Base-by-base conservation (phyloP, 1,140 invertebrate genomes). In the Pseudomyrmex gracilis region DNA sequence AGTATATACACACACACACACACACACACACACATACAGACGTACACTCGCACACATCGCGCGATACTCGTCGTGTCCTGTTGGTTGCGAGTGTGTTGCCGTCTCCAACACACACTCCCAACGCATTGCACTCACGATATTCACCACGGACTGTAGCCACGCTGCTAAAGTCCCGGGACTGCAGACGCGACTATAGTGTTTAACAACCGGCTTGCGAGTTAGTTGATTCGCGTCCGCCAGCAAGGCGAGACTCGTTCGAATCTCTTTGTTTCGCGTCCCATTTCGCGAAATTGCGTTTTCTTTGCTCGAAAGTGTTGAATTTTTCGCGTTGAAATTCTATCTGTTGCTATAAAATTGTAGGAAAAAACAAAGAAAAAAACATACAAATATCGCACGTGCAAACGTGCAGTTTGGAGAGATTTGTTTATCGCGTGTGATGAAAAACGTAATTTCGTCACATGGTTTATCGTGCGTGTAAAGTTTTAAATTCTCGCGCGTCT, bases 221-320 rank as follows among this genome's bases (percentile, higher is more conserved):
- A 93, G 92, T 93, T 83, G 87, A 92, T 90, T 91, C 91, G 92
- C 91, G 92, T 89, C 91, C 90, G 91, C 85, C 91, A 92, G 73
- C 87, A 91, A 84, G 87, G 90, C 90, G 90, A 86, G 87, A 90
- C 90, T 61, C 57, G 9, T 91, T 91, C 87, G 8, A 88, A 88
- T 86, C 82, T 85, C 87, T 89, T 90, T 87, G 90, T 91, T 86
- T 86, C 83, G 73, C 73, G 78, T 22, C 34, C 10, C 66, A 82
- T 64, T 78, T 85, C 80, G 82, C 86, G 83, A 87, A 83, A 73
- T 34, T 22, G 9, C 45, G 45, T 63, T 13, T n/a, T 3, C 12
- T 22, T 45, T 15, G 67, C 1, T 10, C 55, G 12, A 1, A 34
- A 34, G 34, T 34, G 34, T 34, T 34, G n/a, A n/a, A 34, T 34